Evolutionary conservation across 2,113 vertebrate genomes (phyloP).

Genomic region (Anolis sagrei): DNA sequence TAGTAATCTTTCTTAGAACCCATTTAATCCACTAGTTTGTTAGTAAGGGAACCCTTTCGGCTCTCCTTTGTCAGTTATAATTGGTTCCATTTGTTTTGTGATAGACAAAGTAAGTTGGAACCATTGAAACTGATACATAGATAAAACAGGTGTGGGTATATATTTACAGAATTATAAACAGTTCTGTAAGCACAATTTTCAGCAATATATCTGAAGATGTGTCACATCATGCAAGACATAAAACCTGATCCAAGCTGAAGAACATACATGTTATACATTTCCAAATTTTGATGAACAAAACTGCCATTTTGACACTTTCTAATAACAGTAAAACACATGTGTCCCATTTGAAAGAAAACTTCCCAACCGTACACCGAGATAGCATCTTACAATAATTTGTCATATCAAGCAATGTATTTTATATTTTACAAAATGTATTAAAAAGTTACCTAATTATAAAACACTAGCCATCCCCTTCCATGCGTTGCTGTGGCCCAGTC

Average conservation of each 20-base stretch:
- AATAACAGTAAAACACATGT: too few species aligned
- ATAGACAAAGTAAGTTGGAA: background rate
- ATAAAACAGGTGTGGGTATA: background rate
- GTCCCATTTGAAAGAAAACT: too few species aligned
- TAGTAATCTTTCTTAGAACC: background rate
- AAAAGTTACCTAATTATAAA: too few species aligned
- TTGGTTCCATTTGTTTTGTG: slow-evolving; percentile 8
- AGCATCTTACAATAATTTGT: too few species aligned
- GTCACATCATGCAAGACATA: background rate
- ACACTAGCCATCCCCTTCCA: too few species aligned
- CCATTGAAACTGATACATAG: background rate
- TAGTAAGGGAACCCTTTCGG: background rate
- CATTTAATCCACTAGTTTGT: background rate
- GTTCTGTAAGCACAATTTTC: background rate
- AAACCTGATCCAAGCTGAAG: background rate
- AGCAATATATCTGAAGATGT: background rate
- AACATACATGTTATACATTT: background rate
- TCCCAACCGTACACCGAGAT: too few species aligned
- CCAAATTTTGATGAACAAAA: too few species aligned
- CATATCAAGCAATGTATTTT: too few species aligned
- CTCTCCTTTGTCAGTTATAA: background rate
- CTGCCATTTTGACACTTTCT: too few species aligned
- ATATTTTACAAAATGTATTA: too few species aligned
- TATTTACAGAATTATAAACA: background rate
- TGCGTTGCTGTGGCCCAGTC: too few species aligned